These are phyloP conservation scores for Drepana falcataria DNA, from an alignment of 2,888 invertebrate genomes.

Conservation along the genomic window DNA sequence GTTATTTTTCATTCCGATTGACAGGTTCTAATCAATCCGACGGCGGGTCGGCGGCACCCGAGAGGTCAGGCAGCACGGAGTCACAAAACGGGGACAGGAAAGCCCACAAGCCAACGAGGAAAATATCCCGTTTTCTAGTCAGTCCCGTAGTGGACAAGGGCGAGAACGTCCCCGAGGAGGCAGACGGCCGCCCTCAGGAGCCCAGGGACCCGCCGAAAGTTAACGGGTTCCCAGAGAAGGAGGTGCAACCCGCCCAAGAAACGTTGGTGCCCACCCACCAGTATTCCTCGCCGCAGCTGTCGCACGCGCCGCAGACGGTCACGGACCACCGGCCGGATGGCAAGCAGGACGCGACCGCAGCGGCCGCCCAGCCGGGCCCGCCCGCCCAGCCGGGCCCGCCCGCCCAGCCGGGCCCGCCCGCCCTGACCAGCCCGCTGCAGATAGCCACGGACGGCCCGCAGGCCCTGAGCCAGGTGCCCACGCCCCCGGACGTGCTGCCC, in stretches of 20 bases:
- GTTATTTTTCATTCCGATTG: too few species aligned
- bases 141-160: constrained; percentile 85
- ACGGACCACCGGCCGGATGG: constrained; percentile 22
- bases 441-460: constrained; percentile 62
- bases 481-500: constrained; percentile 44
- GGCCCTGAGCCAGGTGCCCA: constrained; percentile 58
- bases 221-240: constrained; percentile 46
- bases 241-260: constrained; percentile 22
- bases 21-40: constrained; percentile 73
- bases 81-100: constrained; percentile 61
- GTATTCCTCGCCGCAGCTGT: constrained; percentile 42
- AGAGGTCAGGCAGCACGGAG: constrained; percentile 60
- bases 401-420: constrained; percentile 43
- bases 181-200: constrained; percentile 11
- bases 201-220: constrained; percentile 34
- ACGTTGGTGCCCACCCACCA: constrained; percentile 54
- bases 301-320: constrained; percentile 33
- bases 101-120: constrained; percentile 79
- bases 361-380: neutral
- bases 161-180: constrained; percentile 42
- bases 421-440: constrained; percentile 60
- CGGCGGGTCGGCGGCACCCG: constrained; percentile 56
- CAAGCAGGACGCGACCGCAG: neutral
- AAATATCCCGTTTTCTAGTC: constrained; percentile 89
- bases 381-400: neutral